Evolutionary conservation across 2,113 vertebrate species (phyloP).

Genomic region (Phrynosoma blainvillii): DNA sequence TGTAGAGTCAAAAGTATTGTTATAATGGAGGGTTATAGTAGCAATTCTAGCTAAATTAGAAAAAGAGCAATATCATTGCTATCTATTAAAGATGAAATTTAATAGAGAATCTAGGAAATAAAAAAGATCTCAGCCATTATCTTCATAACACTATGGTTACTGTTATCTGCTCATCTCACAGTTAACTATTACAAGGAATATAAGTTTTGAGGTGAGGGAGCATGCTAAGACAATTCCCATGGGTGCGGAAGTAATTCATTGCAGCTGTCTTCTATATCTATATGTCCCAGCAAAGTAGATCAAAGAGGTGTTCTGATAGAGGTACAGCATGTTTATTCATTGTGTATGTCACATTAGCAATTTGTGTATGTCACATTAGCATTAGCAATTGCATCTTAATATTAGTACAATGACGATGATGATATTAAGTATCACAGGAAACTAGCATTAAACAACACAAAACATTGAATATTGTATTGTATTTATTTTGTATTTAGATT

Average conservation of each 20-base stretch:
- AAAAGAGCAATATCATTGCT: constrained; percentile 7
- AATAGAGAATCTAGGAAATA: neutral
- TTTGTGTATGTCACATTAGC: neutral
- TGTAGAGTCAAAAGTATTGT: constrained; percentile 44
- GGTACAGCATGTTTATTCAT: neutral
- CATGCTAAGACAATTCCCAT: neutral
- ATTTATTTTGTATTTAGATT: neutral
- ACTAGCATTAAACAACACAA: neutral
- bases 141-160: constrained; percentile 8
- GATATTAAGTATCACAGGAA: neutral
- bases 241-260: neutral
- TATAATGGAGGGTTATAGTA: constrained; percentile 41
- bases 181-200: neutral
- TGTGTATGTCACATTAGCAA: neutral
- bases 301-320: neutral
- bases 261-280: neutral
- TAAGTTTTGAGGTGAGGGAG: neutral
- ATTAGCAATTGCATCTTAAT: neutral
- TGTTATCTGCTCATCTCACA: neutral
- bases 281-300: no score
- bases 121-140: neutral
- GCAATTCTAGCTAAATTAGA: constrained; percentile 25
- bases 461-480: neutral
- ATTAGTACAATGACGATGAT: neutral
- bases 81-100: constrained; percentile 32